Percentiles rank a stretch among this genome's conserved stretches.
Evolutionary conservation across 1,140 invertebrate species (phyloP).

Genomic region (Zeugodacus cucurbitae): DNA sequence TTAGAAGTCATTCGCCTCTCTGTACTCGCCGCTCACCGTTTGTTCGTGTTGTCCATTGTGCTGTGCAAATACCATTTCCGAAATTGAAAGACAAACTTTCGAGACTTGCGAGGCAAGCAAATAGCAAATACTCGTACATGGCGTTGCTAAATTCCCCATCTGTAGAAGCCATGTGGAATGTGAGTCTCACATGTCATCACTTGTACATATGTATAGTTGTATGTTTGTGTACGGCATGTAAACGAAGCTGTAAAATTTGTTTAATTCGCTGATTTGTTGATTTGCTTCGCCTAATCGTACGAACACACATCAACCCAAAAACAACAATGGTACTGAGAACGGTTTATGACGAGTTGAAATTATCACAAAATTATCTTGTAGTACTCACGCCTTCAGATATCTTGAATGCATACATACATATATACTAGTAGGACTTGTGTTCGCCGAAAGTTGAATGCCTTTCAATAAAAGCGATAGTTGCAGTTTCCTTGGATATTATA

Average conservation of each 20-base stretch:
- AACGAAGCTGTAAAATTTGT: constrained; percentile 53
- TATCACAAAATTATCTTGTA: constrained; percentile 6
- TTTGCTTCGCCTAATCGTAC: constrained; percentile 66
- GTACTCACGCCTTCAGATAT: neutral
- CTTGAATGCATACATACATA: neutral
- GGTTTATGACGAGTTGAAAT: neutral
- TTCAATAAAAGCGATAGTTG: neutral
- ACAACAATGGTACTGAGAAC: constrained; percentile 43
- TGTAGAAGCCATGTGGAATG: neutral
- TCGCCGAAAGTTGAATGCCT: neutral
- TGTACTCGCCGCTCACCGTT: neutral
- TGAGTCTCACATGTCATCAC: neutral
- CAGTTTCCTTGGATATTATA: neutral
- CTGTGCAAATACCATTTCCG: constrained; percentile 66
- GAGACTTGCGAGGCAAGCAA: constrained; percentile 45
- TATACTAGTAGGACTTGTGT: neutral
- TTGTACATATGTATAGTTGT: neutral
- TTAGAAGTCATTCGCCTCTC: neutral
- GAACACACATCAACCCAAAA: constrained; percentile 51
- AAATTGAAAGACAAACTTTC: constrained; percentile 66
- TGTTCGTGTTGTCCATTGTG: constrained; percentile 18
- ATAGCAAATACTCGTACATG: neutral
- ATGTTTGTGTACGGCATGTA: neutral
- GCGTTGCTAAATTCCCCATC: neutral
- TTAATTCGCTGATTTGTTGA: constrained; percentile 66